These are phyloP conservation scores for Netelia melanura DNA, from an alignment of 2,888 invertebrate genomes.

Conservation along the genomic window DNA sequence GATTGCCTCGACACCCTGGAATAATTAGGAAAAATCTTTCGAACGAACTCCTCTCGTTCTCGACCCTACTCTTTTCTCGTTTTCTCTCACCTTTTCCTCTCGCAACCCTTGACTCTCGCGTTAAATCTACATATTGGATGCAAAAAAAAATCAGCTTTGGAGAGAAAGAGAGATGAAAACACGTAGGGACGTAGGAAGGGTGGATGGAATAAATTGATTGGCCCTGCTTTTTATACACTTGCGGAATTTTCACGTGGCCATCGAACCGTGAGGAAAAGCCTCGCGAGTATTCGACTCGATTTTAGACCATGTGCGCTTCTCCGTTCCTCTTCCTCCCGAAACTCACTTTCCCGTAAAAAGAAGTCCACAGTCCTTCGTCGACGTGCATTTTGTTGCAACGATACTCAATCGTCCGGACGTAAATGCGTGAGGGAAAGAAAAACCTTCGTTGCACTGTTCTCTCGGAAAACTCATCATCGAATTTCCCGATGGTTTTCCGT, in stretches of 20 bases:
- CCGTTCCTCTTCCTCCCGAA: slow-evolving; percentile 9
- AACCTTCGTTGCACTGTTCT: slow-evolving; percentile 29
- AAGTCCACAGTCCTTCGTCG: slow-evolving; percentile 3
- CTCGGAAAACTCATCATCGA: slow-evolving; percentile 63
- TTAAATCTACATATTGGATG: slow-evolving; percentile 37
- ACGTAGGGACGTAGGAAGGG: slow-evolving; percentile 18
- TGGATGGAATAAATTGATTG: slow-evolving; percentile 67
- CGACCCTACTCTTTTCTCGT: not conserved
- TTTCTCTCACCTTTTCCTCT: not conserved
- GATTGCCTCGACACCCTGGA: slow-evolving; percentile 40
- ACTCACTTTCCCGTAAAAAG: slow-evolving; percentile 42
- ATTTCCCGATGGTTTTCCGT: slow-evolving; percentile 27
- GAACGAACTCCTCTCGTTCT: slow-evolving; percentile 19
- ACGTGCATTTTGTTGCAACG: slow-evolving; percentile 49
- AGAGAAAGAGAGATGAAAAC: slow-evolving; percentile 6
- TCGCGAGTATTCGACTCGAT: not conserved
- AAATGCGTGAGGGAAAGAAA: slow-evolving; percentile 52
- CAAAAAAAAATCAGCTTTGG: not conserved
- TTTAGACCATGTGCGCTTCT: not conserved
- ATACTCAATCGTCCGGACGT: slow-evolving; percentile 62
- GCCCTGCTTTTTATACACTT: slow-evolving; percentile 60
- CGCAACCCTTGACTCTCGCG: not conserved
- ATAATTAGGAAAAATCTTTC: slow-evolving; percentile 62
- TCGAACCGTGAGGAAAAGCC: slow-evolving; percentile 59
- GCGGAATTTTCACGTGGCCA: slow-evolving; percentile 59